Percentiles rank a stretch among this genome's conserved stretches.
Evolutionary conservation across 1,140 invertebrate genomes (phyloP).

Genomic region (Drosophila lacertosa): DNA sequence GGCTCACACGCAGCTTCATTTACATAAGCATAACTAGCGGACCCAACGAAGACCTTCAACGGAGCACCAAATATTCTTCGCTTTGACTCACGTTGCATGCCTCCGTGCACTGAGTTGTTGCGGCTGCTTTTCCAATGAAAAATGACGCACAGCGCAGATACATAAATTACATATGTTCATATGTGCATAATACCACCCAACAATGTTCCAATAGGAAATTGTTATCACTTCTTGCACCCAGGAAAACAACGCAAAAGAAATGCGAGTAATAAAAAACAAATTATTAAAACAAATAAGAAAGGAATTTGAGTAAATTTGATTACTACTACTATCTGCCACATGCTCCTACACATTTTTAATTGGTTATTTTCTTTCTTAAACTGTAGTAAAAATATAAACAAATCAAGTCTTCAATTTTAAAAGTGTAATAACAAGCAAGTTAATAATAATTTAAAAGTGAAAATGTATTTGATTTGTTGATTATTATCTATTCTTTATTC

Average conservation of each 20-base stretch:
- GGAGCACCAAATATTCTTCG: not conserved
- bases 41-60: slow-evolving; percentile 21
- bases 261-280: slow-evolving; percentile 42
- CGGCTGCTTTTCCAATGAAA: not conserved
- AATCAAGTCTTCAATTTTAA: no score
- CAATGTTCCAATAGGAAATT: slow-evolving; percentile 16
- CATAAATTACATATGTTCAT: slow-evolving; percentile 5
- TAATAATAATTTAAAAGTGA: not conserved
- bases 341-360: no score
- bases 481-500: no score
- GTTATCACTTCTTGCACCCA: slow-evolving; percentile 4
- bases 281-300: slow-evolving; percentile 26
- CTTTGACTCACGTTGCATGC: no score
- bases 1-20: slow-evolving; percentile 3
- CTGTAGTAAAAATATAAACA: no score
- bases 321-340: no score
- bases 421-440: no score
- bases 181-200: no score
- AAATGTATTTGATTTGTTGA: no score
- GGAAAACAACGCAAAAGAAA: slow-evolving; percentile 24
- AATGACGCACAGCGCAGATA: slow-evolving; percentile 6
- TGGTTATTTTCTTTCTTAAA: no score
- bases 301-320: no score
- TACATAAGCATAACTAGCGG: slow-evolving; percentile 23
- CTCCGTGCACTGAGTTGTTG: not conserved